phyloP scores from a whole-genome alignment of 2,113 vertebrate genomes.

The Orcinus orca region DNA sequence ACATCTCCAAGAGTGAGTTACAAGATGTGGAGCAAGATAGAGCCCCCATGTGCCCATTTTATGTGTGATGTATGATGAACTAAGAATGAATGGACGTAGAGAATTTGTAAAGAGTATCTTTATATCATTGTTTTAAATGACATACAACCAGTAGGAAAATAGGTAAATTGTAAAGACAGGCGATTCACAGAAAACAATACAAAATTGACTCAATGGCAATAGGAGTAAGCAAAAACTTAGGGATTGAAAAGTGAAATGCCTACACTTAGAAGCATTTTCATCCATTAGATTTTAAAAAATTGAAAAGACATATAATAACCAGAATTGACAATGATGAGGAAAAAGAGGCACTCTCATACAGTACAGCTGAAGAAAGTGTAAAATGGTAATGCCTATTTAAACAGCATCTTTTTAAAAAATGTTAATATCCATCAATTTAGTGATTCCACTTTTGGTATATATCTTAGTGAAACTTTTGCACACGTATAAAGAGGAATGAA shows the following conservation, averaged over 20 bases:
- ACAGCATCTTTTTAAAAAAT: not conserved
- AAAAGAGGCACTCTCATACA: not conserved
- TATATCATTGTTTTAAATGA: not conserved
- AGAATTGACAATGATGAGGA: not conserved
- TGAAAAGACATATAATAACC: not conserved
- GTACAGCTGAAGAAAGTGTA: not conserved
- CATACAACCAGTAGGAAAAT: not conserved
- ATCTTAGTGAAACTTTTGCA: not conserved
- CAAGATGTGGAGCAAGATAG: not conserved
- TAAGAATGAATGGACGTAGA: not conserved
- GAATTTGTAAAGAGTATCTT: not conserved
- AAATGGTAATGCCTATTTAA: not conserved
- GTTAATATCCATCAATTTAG: not conserved
- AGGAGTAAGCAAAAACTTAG: not conserved
- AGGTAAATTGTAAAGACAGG: not conserved
- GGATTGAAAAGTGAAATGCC: not conserved
- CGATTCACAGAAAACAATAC: not conserved
- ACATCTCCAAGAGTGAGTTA: not conserved
- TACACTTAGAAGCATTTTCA: not conserved
- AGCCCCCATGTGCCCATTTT: not conserved
- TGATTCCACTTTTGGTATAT: not conserved
- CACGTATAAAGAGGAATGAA: not conserved
- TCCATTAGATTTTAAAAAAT: not conserved
- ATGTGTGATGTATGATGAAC: not conserved
- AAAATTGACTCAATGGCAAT: not conserved